Evolutionary conservation across 2,113 vertebrate species (phyloP).

Genomic region (Hypanus sabinus): DNA sequence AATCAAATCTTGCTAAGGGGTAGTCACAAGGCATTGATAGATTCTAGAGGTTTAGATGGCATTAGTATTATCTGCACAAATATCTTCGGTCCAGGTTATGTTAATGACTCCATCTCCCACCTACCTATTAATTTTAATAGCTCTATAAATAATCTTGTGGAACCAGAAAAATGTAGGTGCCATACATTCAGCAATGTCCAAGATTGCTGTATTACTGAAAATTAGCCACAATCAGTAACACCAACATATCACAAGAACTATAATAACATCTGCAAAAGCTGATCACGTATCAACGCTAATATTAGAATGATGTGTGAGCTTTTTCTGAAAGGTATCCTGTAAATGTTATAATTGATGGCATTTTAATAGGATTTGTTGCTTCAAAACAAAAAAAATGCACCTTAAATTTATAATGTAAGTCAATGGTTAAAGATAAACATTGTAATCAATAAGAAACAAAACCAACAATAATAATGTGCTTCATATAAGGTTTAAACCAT

Average conservation of each 20-base stretch:
- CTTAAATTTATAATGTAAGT: not conserved
- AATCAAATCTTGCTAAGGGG: slow-evolving; percentile 19
- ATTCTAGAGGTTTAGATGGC: slow-evolving; percentile 12
- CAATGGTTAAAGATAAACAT: not conserved
- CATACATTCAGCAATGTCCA: not conserved
- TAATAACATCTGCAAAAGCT: not conserved
- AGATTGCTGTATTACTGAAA: not conserved
- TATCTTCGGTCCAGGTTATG: not conserved
- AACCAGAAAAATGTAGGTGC: not conserved
- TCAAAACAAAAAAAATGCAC: not conserved
- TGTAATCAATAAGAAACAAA: not conserved
- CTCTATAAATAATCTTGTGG: not conserved
- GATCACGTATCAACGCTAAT: not conserved
- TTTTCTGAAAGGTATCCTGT: not conserved
- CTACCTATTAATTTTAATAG: slow-evolving; percentile 21
- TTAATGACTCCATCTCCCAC: slow-evolving; percentile 3
- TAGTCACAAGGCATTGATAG: not conserved
- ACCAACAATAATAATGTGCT: slow-evolving; percentile 2
- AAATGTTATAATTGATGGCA: not conserved
- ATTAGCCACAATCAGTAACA: slow-evolving; percentile 4
- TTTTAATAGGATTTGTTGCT: slow-evolving; percentile 5
- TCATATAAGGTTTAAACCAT: not conserved
- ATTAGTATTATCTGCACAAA: not conserved
- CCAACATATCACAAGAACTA: not conserved
- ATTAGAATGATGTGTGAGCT: not conserved